A percentile compares a stretch with the other conserved stretches of the same genome.
phyloP scores from a whole-genome alignment of 2,888 invertebrate species.

The Sesia apiformis region DNA sequence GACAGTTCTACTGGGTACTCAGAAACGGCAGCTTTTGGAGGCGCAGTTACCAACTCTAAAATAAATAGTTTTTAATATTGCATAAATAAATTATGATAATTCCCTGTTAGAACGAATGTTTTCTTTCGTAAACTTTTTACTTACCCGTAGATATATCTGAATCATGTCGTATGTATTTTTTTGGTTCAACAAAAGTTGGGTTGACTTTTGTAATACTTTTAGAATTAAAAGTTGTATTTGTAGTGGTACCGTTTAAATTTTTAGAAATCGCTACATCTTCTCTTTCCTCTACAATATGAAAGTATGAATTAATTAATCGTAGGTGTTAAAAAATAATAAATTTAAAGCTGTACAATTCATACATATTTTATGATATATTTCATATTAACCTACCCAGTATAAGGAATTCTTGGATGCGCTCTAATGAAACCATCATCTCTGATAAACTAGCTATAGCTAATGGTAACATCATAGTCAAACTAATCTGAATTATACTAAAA shows the following conservation, averaged over 20 bases:
- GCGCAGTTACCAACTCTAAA: conserved; percentile 3
- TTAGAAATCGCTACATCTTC: not conserved
- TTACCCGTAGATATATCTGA: too few species aligned
- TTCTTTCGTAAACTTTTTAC: too few species aligned
- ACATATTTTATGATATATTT: too few species aligned
- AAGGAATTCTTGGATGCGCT: conserved; percentile 73
- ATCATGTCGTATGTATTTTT: too few species aligned
- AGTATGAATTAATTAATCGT: not conserved
- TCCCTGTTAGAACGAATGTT: too few species aligned
- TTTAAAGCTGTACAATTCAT: not conserved
- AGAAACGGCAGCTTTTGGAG: conserved; percentile 7
- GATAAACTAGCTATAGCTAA: conserved; percentile 70
- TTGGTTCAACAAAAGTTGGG: too few species aligned
- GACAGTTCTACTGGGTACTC: conserved; percentile 43
- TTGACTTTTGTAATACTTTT: not conserved
- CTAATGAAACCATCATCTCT: conserved; percentile 73
- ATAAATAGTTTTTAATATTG: too few species aligned
- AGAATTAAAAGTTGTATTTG: not conserved
- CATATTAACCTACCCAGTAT: conserved; percentile 41
- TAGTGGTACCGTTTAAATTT: not conserved
- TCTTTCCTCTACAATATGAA: not conserved
- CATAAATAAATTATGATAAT: too few species aligned
- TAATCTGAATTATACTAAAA: conserved; percentile 70
- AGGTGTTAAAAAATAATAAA: not conserved
- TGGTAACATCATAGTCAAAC: conserved; percentile 73